These are phyloP conservation scores for Huso huso DNA, from an alignment of 2,797 vertebrate species.

Conservation along the genomic window DNA sequence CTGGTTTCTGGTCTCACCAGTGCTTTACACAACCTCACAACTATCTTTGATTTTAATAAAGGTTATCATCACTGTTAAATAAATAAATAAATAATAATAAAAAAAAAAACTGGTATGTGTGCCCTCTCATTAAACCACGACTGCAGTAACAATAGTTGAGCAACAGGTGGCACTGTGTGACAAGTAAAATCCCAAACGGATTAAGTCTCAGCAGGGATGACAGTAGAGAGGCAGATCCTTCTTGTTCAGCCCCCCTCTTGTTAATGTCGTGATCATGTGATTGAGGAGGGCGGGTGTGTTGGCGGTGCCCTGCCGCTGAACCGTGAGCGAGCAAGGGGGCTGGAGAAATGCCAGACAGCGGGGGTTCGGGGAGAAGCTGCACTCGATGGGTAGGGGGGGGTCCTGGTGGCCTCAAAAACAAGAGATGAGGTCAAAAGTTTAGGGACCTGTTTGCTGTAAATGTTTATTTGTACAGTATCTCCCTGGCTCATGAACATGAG, in stretches of 20 bases:
- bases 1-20: no score
- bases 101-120: no score
- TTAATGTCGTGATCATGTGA: conserved; percentile 23
- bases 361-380: conserved; percentile 39
- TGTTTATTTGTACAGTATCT: no score
- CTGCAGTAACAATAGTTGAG: not conserved
- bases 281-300: conserved; percentile 32
- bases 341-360: conserved; percentile 34
- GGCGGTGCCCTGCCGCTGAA: conserved; percentile 52
- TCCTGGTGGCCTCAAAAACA: conserved; percentile 42
- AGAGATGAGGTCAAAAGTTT: conserved; percentile 44
- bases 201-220: not conserved
- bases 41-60: no score
- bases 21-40: no score
- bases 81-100: no score
- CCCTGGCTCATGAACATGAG: no score
- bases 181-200: not conserved
- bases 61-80: no score
- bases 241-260: conserved; percentile 11
- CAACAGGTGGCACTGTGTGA: not conserved
- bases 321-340: conserved; percentile 15
- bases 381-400: conserved; percentile 28
- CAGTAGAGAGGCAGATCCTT: conserved; percentile 16
- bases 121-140: not conserved
- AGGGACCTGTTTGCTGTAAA: conserved; percentile 22